Evolutionary conservation across 2,888 invertebrate genomes (phyloP), one percentile per base, ranked within the genome.

Genomic region (Branchinecta sandiegonensis): DNA sequence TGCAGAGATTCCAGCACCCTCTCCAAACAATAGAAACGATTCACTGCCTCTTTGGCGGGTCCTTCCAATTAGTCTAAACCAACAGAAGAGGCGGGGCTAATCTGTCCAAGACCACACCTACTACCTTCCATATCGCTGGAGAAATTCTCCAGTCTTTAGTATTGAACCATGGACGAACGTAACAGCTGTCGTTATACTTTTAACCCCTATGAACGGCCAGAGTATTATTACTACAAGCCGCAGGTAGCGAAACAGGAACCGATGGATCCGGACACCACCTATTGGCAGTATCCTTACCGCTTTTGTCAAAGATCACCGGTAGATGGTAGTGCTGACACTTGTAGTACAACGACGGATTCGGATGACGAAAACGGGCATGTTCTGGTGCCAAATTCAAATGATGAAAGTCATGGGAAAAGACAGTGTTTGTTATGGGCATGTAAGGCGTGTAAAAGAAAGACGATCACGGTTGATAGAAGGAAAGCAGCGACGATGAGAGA

Each of bases 401-500:
- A 46, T n/a, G 67, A 67, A 46, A 65, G 66, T 37, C 71, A 72
- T 64, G 68, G 70, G 23, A 75, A 76, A 47, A 81, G 90, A 71
- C 84, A 90, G 71, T 96, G 95, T 75, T 81, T 96, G 63, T 85
- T 94, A 12, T 96, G 95, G 95, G 95, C 95, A 3, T 96, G 96
- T 79, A 95, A 95, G 77, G 94, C 94, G 0, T 95, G 95, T 80
- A 95, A 95, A 79, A 88, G 93, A 80, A 94, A 95, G 80, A 93
- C 90, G 14, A 93, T 94, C 65, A 88, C 94, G 0, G 90, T 96
- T 10, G 97, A 99, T 80, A 82, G 97, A 68, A 84, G 97, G 76
- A 95, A 95, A 83, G 97, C 97, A 8, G 97, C 97, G 1, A 99
- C 97, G 2, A 82, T 99, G 78, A 82, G 97, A 6, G 97, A 99